Evolutionary conservation across 2,797 vertebrate species (phyloP).

Genomic region (Rhinoraja longicauda): DNA sequence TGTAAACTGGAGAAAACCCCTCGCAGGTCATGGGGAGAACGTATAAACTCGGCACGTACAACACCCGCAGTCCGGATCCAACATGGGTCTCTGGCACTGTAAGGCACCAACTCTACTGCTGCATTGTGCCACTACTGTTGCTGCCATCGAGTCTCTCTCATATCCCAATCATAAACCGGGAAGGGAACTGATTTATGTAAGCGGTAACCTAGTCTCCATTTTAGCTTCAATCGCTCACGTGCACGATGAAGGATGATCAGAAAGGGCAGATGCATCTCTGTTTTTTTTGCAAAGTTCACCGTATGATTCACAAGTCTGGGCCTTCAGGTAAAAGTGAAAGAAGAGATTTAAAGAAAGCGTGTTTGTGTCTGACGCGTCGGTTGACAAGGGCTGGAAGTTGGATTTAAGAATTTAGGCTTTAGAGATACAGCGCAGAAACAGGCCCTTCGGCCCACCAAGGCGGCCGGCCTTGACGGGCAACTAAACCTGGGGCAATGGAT

Average conservation of each 20-base stretch:
- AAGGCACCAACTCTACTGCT: too few species aligned
- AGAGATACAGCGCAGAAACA: too few species aligned
- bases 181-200: slow-evolving; percentile 5
- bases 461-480: too few species aligned
- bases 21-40: too few species aligned
- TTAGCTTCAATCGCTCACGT: neutral
- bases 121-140: too few species aligned
- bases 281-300: neutral
- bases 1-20: too few species aligned
- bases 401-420: neutral
- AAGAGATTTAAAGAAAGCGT: neutral
- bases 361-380: neutral
- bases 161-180: neutral
- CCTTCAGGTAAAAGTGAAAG: neutral
- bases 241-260: neutral
- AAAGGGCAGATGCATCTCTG: neutral
- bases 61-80: too few species aligned
- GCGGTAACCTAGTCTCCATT: neutral
- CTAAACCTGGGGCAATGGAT: too few species aligned
- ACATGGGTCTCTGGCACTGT: too few species aligned
- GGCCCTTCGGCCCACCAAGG: too few species aligned
- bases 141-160: neutral
- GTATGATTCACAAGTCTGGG: neutral
- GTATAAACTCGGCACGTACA: too few species aligned
- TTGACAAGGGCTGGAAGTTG: neutral